Base-by-base conservation (phyloP, 2,113 vertebrate genomes). In the Chionodraco myersi region DNA sequence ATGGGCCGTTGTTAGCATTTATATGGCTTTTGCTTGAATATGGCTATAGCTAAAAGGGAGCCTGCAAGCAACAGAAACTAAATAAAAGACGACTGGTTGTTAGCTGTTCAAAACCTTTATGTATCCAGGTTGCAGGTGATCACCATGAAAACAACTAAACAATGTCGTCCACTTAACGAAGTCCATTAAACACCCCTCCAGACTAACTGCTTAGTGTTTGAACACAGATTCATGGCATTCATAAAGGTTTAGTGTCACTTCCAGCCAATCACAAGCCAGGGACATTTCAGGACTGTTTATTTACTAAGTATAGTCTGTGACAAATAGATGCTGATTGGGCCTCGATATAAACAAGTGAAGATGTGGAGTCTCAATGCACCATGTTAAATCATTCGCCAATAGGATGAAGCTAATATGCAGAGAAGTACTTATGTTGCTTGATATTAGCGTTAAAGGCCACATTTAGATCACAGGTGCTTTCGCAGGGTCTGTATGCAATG, bases 1-100 rank as follows among this genome's bases (percentile, higher is more conserved):
- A 91, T 91, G 84, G 56, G 11, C 72, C 15, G 67, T 80, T 87
- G 84, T 88, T 91, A 81, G 86, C 89, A 90, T 89, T 91, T 92
- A 88, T 92, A 89, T 89, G 72, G 82, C 80, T 88, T 88, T 78
- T 83, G 58, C 79, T 87, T 69, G 85, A 79, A 82, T 72, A 84
- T 89, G 14, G 26, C 82, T 84, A 30, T 21, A 21, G 21, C 21
- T 21, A 21, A 64, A 23, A 78, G 74, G 75, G 21, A 78, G 60
- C 58, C 86, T 82, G 70, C 63, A 18, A 86, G 82, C 76, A 5
- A 72, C 1, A 53, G 16, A 59, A 62, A 82, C 18, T 10, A 52
- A 83, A 78, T 49, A 12, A 59, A 74, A 69, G 30, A 72, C 11
- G 72, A 64, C 18, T 47, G 74, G 70, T 45, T 72, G 74, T 84